Conservation (phyloP, 2,797 vertebrate genomes). For the Natrix natrix region DNA sequence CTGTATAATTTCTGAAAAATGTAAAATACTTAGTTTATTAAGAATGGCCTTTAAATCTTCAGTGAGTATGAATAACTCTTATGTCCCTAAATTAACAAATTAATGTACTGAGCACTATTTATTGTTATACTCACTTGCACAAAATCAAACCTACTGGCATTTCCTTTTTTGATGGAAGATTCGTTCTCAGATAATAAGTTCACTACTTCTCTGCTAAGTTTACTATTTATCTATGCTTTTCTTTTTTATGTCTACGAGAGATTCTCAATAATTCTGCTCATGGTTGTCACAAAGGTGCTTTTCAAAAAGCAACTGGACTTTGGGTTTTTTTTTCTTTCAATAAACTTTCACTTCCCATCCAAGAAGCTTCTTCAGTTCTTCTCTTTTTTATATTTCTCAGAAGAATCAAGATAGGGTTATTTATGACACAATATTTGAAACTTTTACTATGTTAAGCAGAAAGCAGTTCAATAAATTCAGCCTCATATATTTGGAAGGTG, state of each 20-base stretch:
- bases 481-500: not conserved
- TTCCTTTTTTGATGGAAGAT: not conserved
- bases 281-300: not conserved
- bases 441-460: not conserved
- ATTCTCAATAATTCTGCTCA: not conserved
- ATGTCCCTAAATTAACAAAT: not conserved
- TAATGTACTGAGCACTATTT: not conserved
- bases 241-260: not conserved
- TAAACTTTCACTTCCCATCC: not conserved
- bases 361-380: not conserved
- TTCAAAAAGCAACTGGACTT: not conserved
- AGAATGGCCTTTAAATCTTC: not conserved
- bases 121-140: not conserved
- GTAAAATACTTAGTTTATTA: not conserved
- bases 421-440: not conserved
- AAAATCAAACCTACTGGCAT: not conserved
- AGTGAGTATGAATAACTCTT: not conserved
- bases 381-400: not conserved
- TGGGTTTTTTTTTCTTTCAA: not conserved
- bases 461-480: not conserved
- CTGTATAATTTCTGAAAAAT: not conserved
- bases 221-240: not conserved
- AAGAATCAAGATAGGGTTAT: not conserved
- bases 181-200: not conserved
- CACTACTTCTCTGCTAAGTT: not conserved